Evolutionary conservation across 1,140 invertebrate species (phyloP), one percentile per base, ranked within the genome.

Genomic region (Lepidostoma basale): DNA sequence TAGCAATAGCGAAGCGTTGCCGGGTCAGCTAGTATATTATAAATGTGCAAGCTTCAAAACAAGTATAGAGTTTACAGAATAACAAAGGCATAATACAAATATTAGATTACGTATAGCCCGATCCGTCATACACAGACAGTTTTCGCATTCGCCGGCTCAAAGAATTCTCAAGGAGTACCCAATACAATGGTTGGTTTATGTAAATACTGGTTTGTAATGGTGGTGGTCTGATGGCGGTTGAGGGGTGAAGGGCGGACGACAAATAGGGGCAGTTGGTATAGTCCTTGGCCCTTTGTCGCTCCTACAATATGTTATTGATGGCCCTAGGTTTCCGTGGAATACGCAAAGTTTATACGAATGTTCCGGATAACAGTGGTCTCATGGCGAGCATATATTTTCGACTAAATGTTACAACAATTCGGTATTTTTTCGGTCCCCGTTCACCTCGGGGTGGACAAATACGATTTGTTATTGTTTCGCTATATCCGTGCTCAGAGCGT

Each of bases 271-370:
- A 49, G 42, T 47, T 42, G 44, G 60, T 44, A 44, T 47, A 25
- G 25, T 47, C 40, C 42, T 30, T 36, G 23, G 42, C 40, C 60
- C 42, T 63, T 63, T 63, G 60, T 63, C 60, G 42, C 45, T 28
- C 2, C 60, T 44, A 63, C 60, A 63, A 63, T 63, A 63, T 63
- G 40, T 63, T 42, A 63, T 63, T 63, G 60, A 63, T 63, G 60
- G 42, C 44, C 10, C 20, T 14, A 23, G 56, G 39, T 42, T 59
- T 42, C 56, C 26, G 49, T 54, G n/a, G 49, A 54, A 54, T 54
- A 30, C 49, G 49, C n/a, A 54, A 54, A 54, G n/a, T 54, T 54
- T 54, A 30, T 54, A 30, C 49, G 26, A 30, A 28, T 30, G 26
- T 26, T 28, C 30, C 8, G 26, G 20, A 54, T 54, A 8, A 28